Conservation (phyloP, 2,797 vertebrate species). For the Kryptolebias ocellatus region DNA sequence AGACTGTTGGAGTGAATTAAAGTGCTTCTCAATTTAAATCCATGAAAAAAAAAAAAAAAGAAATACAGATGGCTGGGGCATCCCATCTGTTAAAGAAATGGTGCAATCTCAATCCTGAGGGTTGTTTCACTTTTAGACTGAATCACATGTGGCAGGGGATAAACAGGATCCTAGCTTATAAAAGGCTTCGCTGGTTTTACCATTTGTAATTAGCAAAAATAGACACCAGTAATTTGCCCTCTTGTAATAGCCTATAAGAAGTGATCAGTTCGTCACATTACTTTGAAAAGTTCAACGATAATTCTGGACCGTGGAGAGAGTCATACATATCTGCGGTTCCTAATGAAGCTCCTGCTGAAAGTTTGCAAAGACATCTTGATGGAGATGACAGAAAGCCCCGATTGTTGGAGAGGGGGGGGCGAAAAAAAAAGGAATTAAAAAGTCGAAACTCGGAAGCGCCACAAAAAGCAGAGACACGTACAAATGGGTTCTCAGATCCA, state of each 20-base stretch:
- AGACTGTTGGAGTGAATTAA: slow-evolving; percentile 25
- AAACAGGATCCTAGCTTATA: slow-evolving; percentile 78
- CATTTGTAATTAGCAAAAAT: slow-evolving; percentile 84
- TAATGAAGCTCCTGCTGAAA: slow-evolving; percentile 36
- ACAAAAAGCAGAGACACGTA: slow-evolving; percentile 39
- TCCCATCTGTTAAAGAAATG: slow-evolving; percentile 81
- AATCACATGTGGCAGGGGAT: slow-evolving; percentile 80
- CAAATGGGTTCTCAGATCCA: slow-evolving; percentile 29
- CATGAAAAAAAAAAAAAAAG: slow-evolving; percentile 5
- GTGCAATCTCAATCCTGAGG: slow-evolving; percentile 76
- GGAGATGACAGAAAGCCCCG: slow-evolving; percentile 6
- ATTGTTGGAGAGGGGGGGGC: neutral
- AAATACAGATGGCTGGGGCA: slow-evolving; percentile 63
- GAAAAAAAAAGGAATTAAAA: neutral
- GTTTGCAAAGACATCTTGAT: slow-evolving; percentile 2
- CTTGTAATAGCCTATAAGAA: slow-evolving; percentile 74
- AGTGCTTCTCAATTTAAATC: slow-evolving; percentile 62
- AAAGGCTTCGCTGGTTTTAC: slow-evolving; percentile 81
- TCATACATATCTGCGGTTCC: slow-evolving; percentile 50
- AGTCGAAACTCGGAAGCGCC: neutral
- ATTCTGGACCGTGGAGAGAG: slow-evolving; percentile 59
- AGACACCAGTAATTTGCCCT: slow-evolving; percentile 76
- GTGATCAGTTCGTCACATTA: slow-evolving; percentile 77
- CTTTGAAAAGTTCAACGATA: slow-evolving; percentile 78
- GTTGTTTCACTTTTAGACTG: slow-evolving; percentile 77